Percentiles rank a stretch among this genome's conserved stretches.
These are phyloP conservation scores for Spinibarbus caldwelli DNA, from an alignment of 2,797 vertebrate genomes.

Conservation along the genomic window DNA sequence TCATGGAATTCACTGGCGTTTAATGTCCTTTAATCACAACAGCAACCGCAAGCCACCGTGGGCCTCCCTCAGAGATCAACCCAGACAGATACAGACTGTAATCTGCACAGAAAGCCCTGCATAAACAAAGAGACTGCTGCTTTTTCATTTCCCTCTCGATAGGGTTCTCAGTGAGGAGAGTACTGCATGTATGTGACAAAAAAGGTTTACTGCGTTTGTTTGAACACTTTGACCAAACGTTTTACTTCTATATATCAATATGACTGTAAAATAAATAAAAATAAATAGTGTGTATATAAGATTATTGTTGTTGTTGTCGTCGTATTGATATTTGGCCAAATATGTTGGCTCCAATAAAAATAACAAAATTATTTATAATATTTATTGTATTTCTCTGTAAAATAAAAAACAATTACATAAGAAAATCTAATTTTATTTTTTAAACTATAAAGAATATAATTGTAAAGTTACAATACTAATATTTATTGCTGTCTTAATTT, in stretches of 20 bases:
- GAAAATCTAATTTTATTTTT: too few species aligned
- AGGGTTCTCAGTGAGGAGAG: not conserved
- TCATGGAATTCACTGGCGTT: conserved; percentile 54
- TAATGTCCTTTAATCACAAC: conserved; percentile 53
- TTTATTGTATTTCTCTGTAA: not conserved
- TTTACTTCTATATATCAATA: not conserved
- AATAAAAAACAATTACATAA: not conserved
- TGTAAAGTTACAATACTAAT: not conserved
- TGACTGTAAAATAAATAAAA: too few species aligned
- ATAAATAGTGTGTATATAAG: too few species aligned
- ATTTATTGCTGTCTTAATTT: not conserved
- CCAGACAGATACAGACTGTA: not conserved
- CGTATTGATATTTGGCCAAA: not conserved
- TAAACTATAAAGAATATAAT: not conserved
- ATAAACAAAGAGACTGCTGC: not conserved
- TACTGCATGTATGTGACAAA: not conserved
- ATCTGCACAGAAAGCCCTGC: conserved; percentile 23
- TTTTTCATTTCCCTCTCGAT: not conserved
- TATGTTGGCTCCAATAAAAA: not conserved
- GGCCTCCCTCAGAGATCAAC: conserved; percentile 40
- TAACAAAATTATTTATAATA: too few species aligned
- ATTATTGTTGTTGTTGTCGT: too few species aligned
- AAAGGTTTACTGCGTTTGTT: not conserved
- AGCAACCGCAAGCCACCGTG: conserved; percentile 44
- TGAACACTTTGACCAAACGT: not conserved